Evolutionary conservation across 1,140 invertebrate species (phyloP).

Genomic region (Drosophila malerkotliana): DNA sequence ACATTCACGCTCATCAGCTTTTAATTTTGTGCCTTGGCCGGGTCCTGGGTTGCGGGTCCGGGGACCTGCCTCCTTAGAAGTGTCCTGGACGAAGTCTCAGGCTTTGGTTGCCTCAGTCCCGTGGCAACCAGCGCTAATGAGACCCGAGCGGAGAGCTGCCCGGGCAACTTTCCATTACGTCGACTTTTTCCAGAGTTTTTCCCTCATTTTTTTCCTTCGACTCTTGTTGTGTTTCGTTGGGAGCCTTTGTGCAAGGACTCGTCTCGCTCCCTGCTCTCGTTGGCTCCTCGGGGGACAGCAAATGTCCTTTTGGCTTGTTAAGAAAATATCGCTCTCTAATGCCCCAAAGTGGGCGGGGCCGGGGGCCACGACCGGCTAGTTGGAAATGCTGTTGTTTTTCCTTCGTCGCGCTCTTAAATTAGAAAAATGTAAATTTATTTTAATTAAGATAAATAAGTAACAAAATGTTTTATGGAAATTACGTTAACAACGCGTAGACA

Average conservation of each 20-base stretch:
- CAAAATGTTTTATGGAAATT: slow-evolving; percentile 84
- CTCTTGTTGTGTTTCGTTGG: slow-evolving; percentile 62
- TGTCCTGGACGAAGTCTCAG: slow-evolving; percentile 18
- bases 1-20: slow-evolving; percentile 80
- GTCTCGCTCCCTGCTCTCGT: slow-evolving; percentile 2
- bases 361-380: slow-evolving; percentile 38
- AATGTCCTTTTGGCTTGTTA: slow-evolving; percentile 82
- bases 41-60: slow-evolving; percentile 21
- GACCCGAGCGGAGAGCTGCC: slow-evolving; percentile 58
- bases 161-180: slow-evolving; percentile 76
- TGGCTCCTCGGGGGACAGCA: slow-evolving; percentile 44
- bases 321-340: slow-evolving; percentile 82
- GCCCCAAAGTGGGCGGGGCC: slow-evolving; percentile 17
- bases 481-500: slow-evolving; percentile 75
- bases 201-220: slow-evolving; percentile 20
- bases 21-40: slow-evolving; percentile 77
- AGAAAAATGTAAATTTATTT: slow-evolving; percentile 84
- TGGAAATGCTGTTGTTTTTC: slow-evolving; percentile 27
- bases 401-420: slow-evolving; percentile 80
- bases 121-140: slow-evolving; percentile 77
- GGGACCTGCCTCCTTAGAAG: slow-evolving; percentile 11
- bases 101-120: slow-evolving; percentile 28
- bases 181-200: slow-evolving; percentile 55
- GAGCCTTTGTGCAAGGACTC: slow-evolving; percentile 38
- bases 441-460: slow-evolving; percentile 84